Evolutionary conservation across 2,888 invertebrate genomes (phyloP), one percentile per base, ranked within the genome.

Genomic region (Hermodice carunculata): DNA sequence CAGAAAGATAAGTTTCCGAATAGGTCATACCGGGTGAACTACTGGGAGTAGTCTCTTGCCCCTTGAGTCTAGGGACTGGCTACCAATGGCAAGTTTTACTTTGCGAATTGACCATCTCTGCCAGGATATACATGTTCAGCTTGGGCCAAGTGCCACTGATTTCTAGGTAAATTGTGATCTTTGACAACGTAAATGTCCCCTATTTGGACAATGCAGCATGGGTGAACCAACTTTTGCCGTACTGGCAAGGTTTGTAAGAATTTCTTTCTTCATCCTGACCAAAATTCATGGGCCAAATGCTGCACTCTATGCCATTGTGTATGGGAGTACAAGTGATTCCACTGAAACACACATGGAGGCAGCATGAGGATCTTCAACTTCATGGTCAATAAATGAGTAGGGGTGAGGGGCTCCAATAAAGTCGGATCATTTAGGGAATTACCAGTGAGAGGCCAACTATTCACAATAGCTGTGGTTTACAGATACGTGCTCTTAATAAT

Each of bases 341-440:
- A n/a, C n/a, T n/a, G n/a, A n/a, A n/a, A n/a, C n/a, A n/a, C n/a
- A n/a, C n/a, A n/a, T n/a, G n/a, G n/a, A n/a, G n/a, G n/a, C n/a
- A n/a, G n/a, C n/a, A n/a, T n/a, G n/a, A n/a, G n/a, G n/a, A n/a
- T n/a, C 5, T 24, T n/a, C n/a, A 24, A 44, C 19, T 56, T 19
- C 56, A 56, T 56, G 4, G 56, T 56, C 6, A 56, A 6, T 14
- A 56, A 22, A 22, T 56, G 40, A 24, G 37, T 37, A 5, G 56
- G 56, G 6, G 56, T 17, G 0, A 40, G 42, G 4, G 56, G 6
- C 26, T n/a, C 56, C 19, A 17, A 29, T 28, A 29, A 51, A 6
- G n/a, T n/a, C n/a, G n/a, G n/a, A 44, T 6, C 19, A 44, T 11
- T 40, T 6, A 56, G 22, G n/a, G 22, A 22, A 11, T 56, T 42